Base-by-base conservation (phyloP, 2,113 vertebrate species). In the Pholis gunnellus region DNA sequence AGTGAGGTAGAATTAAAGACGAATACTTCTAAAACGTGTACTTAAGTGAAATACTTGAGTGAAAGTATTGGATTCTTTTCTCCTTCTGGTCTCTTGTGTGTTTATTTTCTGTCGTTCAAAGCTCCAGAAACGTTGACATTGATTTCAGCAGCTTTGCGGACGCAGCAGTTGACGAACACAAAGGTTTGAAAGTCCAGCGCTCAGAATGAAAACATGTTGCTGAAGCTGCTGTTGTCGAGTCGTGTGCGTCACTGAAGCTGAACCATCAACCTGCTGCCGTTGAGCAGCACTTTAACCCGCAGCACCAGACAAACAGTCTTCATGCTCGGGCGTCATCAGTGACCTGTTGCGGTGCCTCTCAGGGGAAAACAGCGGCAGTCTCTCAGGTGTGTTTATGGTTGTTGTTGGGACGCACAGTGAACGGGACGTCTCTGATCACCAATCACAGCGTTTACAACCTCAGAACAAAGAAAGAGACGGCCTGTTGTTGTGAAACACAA, bases 201-300 rank as follows among this genome's bases (percentile, higher is more conserved):
- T 5, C 13, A 25, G 42, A 46, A 36, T 1, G 50, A 76, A 79
- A 83, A 91, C 79, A 81, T 66, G 69, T 65, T 73, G 54, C 11
- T 34, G 50, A 2, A 13, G 64, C 13, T 40, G 3, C 11, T 70
- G 36, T 13, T 44, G 4, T 31, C 72, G 13, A 31, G 29, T 20
- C 10, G 0, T 65, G 13, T 86, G 81, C 69, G 72, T 86, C 87
- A 86, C 57, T 2, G 66, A 63, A 0, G 74, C 46, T 70, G 15
- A 63, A 59, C 4, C 11, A 27, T 40, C 1, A n/a, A 56, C 7
- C 25, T 11, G 20, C 10, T 56, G 52, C 36, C 6, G 48, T 34
- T 34, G 34, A 34, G 25, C 27, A 59, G 57, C 27, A 56, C 78
- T 67, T 86, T 79, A 72, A 80, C 82, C 87, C 65, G 20, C 72